phyloP scores from a whole-genome alignment of 2,888 invertebrate species.

The Yponomeuta malinellus region DNA sequence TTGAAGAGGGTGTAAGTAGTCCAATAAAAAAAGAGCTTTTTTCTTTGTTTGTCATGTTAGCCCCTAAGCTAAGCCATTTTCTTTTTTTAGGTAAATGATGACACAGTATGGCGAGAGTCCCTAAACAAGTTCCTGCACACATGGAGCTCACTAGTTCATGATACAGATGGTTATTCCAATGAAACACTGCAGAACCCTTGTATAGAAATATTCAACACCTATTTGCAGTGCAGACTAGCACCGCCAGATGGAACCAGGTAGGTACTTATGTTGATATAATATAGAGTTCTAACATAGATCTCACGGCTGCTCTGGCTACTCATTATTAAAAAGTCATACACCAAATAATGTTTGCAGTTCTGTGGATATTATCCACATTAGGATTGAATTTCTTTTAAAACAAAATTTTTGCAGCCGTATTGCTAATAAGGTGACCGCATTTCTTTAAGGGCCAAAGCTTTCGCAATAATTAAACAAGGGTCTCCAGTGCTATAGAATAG shows the following conservation, averaged over 20 bases:
- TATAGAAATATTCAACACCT: slow-evolving; percentile 84
- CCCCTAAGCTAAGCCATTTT: background rate
- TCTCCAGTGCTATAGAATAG: too few relatives aligned
- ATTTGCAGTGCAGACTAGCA: slow-evolving; percentile 85
- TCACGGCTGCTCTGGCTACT: too few relatives aligned
- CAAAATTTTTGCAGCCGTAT: too few relatives aligned
- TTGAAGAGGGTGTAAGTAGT: slow-evolving; percentile 63
- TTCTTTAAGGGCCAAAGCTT: too few relatives aligned
- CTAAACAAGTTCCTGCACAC: slow-evolving; percentile 67
- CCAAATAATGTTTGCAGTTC: too few relatives aligned
- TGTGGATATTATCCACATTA: too few relatives aligned
- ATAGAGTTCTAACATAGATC: too few relatives aligned
- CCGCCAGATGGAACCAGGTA: slow-evolving; percentile 84
- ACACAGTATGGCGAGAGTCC: slow-evolving; percentile 64
- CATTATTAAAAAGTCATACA: too few relatives aligned
- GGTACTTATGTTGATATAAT: background rate
- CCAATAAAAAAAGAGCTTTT: slow-evolving; percentile 3
- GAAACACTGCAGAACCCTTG: slow-evolving; percentile 58
- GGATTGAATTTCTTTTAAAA: too few relatives aligned
- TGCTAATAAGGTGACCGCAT: too few relatives aligned
- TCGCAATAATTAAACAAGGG: too few relatives aligned
- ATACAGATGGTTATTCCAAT: slow-evolving; percentile 51
- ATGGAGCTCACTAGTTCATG: slow-evolving; percentile 65
- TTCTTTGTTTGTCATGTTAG: background rate
- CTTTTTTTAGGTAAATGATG: slow-evolving; percentile 50